These are phyloP conservation scores for Erythrocebus patas DNA, from an alignment of 2,113 vertebrate genomes.

Conservation along the genomic window DNA sequence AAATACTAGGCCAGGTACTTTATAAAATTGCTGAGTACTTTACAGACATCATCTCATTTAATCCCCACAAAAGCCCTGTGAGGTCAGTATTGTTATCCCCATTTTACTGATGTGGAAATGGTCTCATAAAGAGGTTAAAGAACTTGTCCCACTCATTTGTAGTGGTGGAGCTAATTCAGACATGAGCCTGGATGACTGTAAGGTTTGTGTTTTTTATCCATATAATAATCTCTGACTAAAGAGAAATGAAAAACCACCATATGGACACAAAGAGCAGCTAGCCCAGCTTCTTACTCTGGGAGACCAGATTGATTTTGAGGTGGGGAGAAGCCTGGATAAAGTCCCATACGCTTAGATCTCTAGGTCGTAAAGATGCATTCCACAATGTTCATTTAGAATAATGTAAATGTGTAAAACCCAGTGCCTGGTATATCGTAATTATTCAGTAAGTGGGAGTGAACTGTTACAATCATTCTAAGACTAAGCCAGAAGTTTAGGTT, in stretches of 20 bases:
- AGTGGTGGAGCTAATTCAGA: neutral
- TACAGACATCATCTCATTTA: neutral
- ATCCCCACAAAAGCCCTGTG: neutral
- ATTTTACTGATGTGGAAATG: neutral
- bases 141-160: neutral
- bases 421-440: neutral
- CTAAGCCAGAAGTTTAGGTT: constrained; percentile 19
- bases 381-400: neutral
- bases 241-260: neutral
- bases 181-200: neutral
- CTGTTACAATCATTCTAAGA: neutral
- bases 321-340: neutral
- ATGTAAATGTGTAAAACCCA: neutral
- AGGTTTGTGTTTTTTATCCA: neutral
- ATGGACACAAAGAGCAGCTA: neutral
- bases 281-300: neutral
- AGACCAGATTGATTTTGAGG: neutral
- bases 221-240: neutral
- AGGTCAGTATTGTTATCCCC: neutral
- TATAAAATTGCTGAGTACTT: neutral
- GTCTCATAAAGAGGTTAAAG: neutral
- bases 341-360: neutral
- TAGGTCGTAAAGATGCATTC: neutral
- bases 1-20: neutral
- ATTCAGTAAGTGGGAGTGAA: constrained; percentile 12